These are phyloP conservation scores for Callosobruchus maculatus DNA, from an alignment of 2,888 invertebrate genomes.

Conservation along the genomic window DNA sequence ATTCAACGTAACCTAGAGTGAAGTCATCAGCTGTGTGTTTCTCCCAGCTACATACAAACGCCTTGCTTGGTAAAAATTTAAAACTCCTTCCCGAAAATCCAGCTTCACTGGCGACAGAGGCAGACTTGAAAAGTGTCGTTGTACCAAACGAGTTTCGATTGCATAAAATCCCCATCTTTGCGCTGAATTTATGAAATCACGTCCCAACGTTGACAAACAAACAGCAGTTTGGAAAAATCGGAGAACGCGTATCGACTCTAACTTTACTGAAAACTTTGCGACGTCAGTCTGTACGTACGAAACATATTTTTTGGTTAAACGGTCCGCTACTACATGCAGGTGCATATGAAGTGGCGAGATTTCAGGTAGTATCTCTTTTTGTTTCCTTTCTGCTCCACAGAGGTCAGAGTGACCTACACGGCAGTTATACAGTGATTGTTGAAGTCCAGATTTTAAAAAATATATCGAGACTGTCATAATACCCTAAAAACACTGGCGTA, in stretches of 20 bases:
- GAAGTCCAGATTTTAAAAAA: too few species aligned
- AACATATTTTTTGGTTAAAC: not conserved
- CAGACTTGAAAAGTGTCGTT: not conserved
- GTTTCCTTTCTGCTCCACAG: too few species aligned
- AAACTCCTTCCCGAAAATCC: not conserved
- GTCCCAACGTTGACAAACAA: constrained; percentile 1
- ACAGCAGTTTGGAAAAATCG: not conserved
- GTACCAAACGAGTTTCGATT: not conserved
- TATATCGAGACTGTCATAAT: too few species aligned
- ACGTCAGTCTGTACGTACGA: not conserved
- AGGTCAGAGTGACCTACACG: too few species aligned
- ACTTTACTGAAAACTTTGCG: not conserved
- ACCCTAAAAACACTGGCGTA: too few species aligned
- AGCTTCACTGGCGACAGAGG: not conserved
- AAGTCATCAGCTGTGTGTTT: not conserved
- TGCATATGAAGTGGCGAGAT: not conserved
- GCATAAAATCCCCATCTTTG: not conserved
- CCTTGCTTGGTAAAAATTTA: not conserved
- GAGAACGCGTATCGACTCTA: not conserved
- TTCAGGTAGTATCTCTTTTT: too few species aligned
- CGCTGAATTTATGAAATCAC: not conserved
- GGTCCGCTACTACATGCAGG: not conserved
- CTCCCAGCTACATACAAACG: too few species aligned
- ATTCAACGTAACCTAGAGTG: not conserved
- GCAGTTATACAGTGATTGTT: too few species aligned